Evolutionary conservation across 2,113 vertebrate genomes (phyloP), one percentile per base, ranked within the genome.

Genomic region (Etheostoma spectabile): DNA sequence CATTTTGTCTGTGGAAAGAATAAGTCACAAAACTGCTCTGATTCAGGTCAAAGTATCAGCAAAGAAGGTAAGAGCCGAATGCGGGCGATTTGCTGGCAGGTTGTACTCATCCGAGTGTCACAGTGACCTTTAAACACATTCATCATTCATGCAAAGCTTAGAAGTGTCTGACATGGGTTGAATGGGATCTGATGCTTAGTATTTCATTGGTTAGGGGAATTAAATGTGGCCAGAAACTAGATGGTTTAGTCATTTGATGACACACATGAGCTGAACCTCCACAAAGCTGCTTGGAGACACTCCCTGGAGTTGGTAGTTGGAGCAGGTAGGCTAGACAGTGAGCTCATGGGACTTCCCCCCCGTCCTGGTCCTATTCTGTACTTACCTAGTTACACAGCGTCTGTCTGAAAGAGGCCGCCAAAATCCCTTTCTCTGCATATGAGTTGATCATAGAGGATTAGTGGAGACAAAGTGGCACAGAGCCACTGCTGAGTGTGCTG

Each of bases 311-410:
- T n/a, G 33, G 70, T 24, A 51, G 74, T 38, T 63, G 72, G 84
- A 83, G 77, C 76, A 86, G 82, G 84, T 79, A 85, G 89, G 90
- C 90, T 71, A 93, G 91, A 94, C 91, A 55, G 72, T 94, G 91
- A 94, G 90, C 89, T 94, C 92, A 94, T 93, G 90, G 91, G 92
- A 94, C 87, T 91, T 91, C 88, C 91, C 89, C 88, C 51, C 45
- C 15, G 18, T 72, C 74, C 77, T 33, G 77, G 82, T 86, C 80
- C 76, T 82, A 55, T 86, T 81, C 88, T 92, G 71, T 83, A 57
- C 89, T 84, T 84, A 92, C 85, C 85, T 89, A 79, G 84, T 85
- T 85, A 79, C 77, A 71, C 16, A 33, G 38, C 19, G 80, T 83
- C 53, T 74, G 82, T 80, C 75, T 87, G 83, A 84, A 82, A 16